phyloP scores from a whole-genome alignment of 2,113 vertebrate species.

The Nannospalax galili region DNA sequence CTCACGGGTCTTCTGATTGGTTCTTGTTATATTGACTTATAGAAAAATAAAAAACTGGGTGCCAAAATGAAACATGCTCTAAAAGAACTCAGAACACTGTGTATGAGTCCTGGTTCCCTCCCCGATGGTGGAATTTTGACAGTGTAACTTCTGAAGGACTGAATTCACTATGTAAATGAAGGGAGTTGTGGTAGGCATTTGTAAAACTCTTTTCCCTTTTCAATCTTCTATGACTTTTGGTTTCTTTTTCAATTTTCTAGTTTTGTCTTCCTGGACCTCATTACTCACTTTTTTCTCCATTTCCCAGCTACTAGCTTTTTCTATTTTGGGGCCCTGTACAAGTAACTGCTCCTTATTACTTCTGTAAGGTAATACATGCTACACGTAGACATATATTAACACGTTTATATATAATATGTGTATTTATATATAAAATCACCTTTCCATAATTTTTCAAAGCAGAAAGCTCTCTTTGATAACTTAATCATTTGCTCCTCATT shows the following conservation, averaged over 20 bases:
- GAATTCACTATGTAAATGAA: conserved; percentile 27
- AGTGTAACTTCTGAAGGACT: background rate
- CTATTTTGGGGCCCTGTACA: background rate
- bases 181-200: background rate
- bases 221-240: background rate
- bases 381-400: background rate
- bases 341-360: background rate
- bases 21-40: background rate
- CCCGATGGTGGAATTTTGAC: background rate
- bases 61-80: conserved; percentile 20
- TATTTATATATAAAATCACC: background rate
- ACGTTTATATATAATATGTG: background rate
- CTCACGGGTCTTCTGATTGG: conserved; percentile 11
- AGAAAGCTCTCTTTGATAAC: background rate
- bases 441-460: conserved; percentile 11
- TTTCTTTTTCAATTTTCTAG: background rate
- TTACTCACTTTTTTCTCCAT: background rate
- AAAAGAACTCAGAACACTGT: conserved; percentile 3
- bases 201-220: background rate
- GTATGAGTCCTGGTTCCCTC: background rate
- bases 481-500: background rate
- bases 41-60: conserved; percentile 30
- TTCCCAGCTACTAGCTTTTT: background rate
- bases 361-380: background rate
- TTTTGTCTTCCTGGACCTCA: background rate